Evolutionary conservation across 2,797 vertebrate species (phyloP).

Genomic region (Periparus ater): DNA sequence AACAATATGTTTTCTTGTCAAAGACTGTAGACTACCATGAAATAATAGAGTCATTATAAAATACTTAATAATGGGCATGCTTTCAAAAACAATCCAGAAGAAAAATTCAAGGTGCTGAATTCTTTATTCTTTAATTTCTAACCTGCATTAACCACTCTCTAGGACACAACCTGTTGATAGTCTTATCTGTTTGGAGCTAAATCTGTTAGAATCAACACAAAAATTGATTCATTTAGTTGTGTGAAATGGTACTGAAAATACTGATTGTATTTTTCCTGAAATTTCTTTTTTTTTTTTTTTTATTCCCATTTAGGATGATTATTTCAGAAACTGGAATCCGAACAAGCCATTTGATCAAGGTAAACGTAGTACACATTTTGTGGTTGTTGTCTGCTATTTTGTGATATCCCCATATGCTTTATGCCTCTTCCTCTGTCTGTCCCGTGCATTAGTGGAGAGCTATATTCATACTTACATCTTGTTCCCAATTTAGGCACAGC

Average conservation of each 20-base stretch:
- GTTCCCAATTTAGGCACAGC: not conserved
- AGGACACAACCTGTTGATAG: not conserved
- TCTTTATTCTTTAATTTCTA: not conserved
- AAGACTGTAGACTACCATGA: not conserved
- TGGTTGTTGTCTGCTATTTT: not conserved
- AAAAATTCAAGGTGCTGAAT: not conserved
- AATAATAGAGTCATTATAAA: not conserved
- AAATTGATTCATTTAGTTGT: not conserved
- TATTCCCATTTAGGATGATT: constrained; percentile 85
- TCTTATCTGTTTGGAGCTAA: not conserved
- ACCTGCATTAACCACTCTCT: not conserved
- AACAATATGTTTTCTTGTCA: not conserved
- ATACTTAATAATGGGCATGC: not conserved
- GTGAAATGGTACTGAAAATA: not conserved
- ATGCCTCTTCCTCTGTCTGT: not conserved
- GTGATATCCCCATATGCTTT: not conserved
- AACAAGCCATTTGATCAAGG: constrained; percentile 91
- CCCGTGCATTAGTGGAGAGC: not conserved
- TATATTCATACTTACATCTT: not conserved
- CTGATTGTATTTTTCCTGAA: constrained; percentile 43
- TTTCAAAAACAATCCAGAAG: not conserved
- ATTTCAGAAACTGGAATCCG: constrained; percentile 94
- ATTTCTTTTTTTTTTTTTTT: constrained; percentile 41
- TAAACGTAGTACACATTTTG: constrained; percentile 66
- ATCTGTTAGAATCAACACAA: not conserved